Percentiles rank a stretch among this genome's conserved stretches.
Evolutionary conservation across 2,113 vertebrate genomes (phyloP).

Genomic region (Hiodon alosoides): DNA sequence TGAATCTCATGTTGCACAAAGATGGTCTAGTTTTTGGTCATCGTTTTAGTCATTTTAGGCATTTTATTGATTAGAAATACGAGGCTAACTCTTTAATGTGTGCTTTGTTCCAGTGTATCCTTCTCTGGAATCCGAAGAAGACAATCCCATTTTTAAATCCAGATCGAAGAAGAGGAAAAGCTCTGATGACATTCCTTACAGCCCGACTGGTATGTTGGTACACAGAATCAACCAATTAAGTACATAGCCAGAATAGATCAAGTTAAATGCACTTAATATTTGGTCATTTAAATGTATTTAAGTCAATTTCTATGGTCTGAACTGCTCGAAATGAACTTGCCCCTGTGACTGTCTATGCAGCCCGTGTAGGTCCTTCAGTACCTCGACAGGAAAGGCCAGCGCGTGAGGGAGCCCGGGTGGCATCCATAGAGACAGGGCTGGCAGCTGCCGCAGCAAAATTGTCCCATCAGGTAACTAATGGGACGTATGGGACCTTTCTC

Average conservation of each 20-base stretch:
- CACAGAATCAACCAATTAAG: background rate
- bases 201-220: slow-evolving; percentile 78
- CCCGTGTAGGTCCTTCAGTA: slow-evolving; percentile 87
- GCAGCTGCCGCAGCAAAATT: slow-evolving; percentile 90
- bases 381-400: slow-evolving; percentile 91
- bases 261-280: too few relatives aligned
- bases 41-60: background rate
- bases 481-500: background rate
- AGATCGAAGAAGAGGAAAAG: slow-evolving; percentile 98
- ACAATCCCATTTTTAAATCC: slow-evolving; percentile 97
- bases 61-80: background rate
- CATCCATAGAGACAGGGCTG: slow-evolving; percentile 94
- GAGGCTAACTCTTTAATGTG: background rate
- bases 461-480: slow-evolving; percentile 83
- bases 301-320: background rate
- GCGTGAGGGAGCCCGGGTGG: slow-evolving; percentile 91
- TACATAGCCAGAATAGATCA: too few relatives aligned
- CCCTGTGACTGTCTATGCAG: slow-evolving; percentile 49
- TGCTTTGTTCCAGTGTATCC: slow-evolving; percentile 77
- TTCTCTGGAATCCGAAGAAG: slow-evolving; percentile 94
- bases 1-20: background rate
- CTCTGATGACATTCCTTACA: slow-evolving; percentile 93
- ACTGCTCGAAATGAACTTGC: background rate
- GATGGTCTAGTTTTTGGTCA: background rate
- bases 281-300: too few relatives aligned